Evolutionary conservation across 1,140 invertebrate species (phyloP), one percentile per base, ranked within the genome.

Genomic region (Drosophila bifasciata): DNA sequence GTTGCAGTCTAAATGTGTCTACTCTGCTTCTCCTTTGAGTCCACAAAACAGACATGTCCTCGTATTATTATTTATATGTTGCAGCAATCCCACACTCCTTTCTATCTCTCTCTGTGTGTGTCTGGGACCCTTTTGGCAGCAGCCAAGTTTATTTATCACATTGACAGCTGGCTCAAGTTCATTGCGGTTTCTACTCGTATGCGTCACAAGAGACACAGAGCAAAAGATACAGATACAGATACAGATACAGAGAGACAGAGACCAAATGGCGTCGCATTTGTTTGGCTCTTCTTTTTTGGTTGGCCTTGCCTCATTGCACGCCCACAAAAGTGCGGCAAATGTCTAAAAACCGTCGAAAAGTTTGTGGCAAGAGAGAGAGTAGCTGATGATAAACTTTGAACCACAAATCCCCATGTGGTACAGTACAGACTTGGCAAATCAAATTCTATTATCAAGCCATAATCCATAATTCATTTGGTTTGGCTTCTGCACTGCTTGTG

Each of bases 121-220:
- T 28, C 7, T 0, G 28, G 43, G 28, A 32, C 17, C 55, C 21
- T 51, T 45, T 71, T 57, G 40, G 75, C 59, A 39, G 3, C 32
- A 75, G 64, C 67, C 67, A 77, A 86, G 76, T 80, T 85, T 85
- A 80, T 85, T 86, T 85, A 85, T 86, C 76, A 80, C 81, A 86
- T 85, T 86, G 81, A 86, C 81, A 85, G 81, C 76, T 74, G 81
- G 49, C 68, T 85, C 68, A 81, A 80, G 68, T 86, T 85, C 64
- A 85, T 79, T 84, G 76, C 79, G 79, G 79, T 79, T 69, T 21
- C 13, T 36, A 5, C 32, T 28, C 40, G 40, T 44, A 73, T 85
- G 80, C 79, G 68, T 68, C 80, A 70, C 40, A 53, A 16, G 15
- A 15, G 23, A 9, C 8, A 28, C 11, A 36, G 3, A 13, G 0